Conservation (phyloP, 1,140 invertebrate genomes). For the Drosophila bocqueti region DNA sequence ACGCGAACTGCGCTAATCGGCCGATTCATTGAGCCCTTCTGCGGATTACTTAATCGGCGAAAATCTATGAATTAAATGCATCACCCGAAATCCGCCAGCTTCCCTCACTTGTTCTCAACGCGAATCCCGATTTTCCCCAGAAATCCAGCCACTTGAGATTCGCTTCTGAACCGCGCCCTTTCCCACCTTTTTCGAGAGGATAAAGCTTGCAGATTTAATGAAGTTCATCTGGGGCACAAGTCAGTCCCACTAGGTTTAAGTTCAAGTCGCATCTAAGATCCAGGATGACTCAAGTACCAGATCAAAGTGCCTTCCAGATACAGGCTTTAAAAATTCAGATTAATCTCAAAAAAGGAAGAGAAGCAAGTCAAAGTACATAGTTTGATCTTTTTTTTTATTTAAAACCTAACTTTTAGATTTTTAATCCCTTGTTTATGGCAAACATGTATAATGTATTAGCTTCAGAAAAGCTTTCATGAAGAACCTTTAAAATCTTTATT, state of each 20-base stretch:
- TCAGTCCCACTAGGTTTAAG: conserved; percentile 30
- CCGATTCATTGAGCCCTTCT: conserved; percentile 61
- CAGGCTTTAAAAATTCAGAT: background rate
- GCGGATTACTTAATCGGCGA: conserved; percentile 78
- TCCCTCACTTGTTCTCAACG: conserved; percentile 39
- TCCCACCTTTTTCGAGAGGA: background rate
- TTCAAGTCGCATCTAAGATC: background rate
- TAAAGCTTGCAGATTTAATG: conserved; percentile 57
- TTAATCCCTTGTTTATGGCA: background rate
- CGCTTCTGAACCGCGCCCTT: conserved; percentile 18
- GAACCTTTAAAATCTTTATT: background rate
- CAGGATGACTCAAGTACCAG: background rate
- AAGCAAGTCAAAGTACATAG: background rate
- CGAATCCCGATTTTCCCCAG: conserved; percentile 39
- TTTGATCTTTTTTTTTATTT: background rate
- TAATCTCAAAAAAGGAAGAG: background rate
- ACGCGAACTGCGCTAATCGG: conserved; percentile 78
- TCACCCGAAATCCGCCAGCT: conserved; percentile 66
- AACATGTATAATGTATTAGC: background rate
- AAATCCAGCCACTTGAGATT: conserved; percentile 64
- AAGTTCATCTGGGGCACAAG: conserved; percentile 57
- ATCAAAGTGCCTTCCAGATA: background rate
- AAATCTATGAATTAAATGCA: conserved; percentile 79
- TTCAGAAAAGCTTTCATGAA: background rate
- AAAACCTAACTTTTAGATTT: background rate